phyloP scores from a whole-genome alignment of 2,113 vertebrate genomes.

The Pluvialis apricaria region DNA sequence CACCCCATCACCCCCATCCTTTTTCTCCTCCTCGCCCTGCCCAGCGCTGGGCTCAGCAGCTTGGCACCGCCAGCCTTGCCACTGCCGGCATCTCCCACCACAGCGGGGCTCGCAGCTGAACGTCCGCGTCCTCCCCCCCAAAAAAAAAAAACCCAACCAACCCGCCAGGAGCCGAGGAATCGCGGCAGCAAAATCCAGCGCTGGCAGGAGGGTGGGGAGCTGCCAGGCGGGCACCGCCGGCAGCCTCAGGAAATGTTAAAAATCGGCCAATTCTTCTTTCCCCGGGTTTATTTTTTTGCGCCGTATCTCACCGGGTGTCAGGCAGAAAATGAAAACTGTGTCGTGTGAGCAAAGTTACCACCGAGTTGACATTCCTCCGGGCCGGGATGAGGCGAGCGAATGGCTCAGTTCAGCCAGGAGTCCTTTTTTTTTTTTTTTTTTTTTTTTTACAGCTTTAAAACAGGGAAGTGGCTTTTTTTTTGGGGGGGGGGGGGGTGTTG shows the following conservation, averaged over 20 bases:
- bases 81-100: too few species aligned
- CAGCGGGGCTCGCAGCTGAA: too few species aligned
- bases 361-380: constrained; percentile 4
- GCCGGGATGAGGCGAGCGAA: background rate
- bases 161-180: too few species aligned
- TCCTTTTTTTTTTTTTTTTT: background rate
- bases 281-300: background rate
- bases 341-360: background rate
- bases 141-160: too few species aligned
- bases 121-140: too few species aligned
- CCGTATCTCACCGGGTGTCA: background rate
- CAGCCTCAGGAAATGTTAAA: too few species aligned
- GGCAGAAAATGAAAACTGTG: background rate
- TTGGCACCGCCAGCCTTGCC: background rate
- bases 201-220: too few species aligned
- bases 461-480: background rate
- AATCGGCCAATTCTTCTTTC: too few species aligned
- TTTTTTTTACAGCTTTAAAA: background rate
- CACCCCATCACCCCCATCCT: background rate
- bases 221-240: too few species aligned
- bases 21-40: background rate
- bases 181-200: too few species aligned
- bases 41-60: background rate
- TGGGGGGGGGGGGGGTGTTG: background rate
- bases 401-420: background rate